Evolutionary conservation across 1,140 invertebrate genomes (phyloP).

Genomic region (Phymorhynchus buccinoides): DNA sequence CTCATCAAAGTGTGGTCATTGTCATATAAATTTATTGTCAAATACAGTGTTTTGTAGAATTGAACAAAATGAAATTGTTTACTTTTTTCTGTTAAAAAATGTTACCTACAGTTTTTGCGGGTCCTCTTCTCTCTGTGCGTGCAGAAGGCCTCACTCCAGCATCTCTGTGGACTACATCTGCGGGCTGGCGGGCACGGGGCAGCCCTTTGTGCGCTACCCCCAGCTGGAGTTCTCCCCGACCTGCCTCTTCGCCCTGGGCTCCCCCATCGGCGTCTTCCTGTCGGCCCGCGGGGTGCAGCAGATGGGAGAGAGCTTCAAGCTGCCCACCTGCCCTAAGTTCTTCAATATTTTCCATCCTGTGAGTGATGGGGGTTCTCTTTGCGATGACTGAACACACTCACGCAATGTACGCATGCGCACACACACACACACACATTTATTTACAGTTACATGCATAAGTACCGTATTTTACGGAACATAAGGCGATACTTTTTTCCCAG

Average conservation of each 20-base stretch:
- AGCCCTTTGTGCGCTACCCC: conserved; percentile 76
- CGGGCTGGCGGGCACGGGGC: conserved; percentile 81
- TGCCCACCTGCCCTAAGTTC: conserved; percentile 92
- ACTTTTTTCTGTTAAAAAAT: too few species aligned
- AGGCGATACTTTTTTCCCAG: too few species aligned
- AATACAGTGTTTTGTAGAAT: too few species aligned
- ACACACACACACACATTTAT: too few species aligned
- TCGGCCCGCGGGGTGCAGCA: conserved; percentile 92
- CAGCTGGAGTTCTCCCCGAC: conserved; percentile 84
- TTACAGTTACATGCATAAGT: too few species aligned
- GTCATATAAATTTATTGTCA: too few species aligned
- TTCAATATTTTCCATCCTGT: conserved; percentile 97
- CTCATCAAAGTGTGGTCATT: too few species aligned
- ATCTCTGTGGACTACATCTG: conserved; percentile 61
- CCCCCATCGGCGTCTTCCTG: conserved; percentile 94
- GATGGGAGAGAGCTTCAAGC: conserved; percentile 82
- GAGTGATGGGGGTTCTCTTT: conserved; percentile 43
- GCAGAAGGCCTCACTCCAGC: conserved; percentile 42
- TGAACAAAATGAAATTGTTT: too few species aligned
- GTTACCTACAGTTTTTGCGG: too few species aligned
- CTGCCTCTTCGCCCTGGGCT: conserved; percentile 93
- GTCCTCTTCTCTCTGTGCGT: background rate
- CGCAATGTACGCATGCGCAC: too few species aligned
- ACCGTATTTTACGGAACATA: too few species aligned
- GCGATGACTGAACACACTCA: too few species aligned